Evolutionary conservation across 2,888 invertebrate genomes (phyloP).

Genomic region (Syritta pipiens): DNA sequence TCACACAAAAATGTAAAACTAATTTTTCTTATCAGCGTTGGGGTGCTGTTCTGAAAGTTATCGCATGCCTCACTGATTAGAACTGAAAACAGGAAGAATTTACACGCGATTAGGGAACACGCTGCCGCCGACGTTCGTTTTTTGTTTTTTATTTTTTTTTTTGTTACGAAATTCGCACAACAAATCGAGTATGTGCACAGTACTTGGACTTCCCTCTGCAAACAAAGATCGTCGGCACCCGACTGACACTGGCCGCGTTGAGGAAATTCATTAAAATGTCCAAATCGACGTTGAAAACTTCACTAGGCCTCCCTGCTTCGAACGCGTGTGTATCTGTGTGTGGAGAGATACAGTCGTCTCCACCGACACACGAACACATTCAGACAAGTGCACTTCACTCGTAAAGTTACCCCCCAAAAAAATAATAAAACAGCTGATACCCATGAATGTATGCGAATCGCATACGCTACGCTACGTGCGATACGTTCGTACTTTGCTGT

Average conservation of each 20-base stretch:
- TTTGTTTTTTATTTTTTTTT: too few species aligned
- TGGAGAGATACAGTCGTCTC: background rate
- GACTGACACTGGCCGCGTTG: constrained; percentile 37
- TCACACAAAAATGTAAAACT: background rate
- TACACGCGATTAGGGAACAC: too few species aligned
- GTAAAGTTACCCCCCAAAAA: too few species aligned
- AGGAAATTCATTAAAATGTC: constrained; percentile 42
- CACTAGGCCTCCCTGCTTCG: constrained; percentile 13
- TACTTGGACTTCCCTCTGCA: constrained; percentile 47
- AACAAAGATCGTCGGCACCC: constrained; percentile 59
- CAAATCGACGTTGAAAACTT: constrained; percentile 38
- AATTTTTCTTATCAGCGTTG: background rate
- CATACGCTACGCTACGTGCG: too few species aligned
- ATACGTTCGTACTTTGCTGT: too few species aligned
- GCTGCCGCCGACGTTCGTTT: too few species aligned
- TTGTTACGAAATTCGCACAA: background rate
- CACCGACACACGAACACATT: background rate
- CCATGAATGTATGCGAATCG: too few species aligned
- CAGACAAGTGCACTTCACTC: background rate
- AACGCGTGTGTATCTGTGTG: background rate
- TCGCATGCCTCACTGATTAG: background rate
- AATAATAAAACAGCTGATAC: too few species aligned
- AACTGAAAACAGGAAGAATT: background rate
- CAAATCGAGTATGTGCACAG: constrained; percentile 2
- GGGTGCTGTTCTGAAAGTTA: background rate